A percentile compares a stretch with the other conserved stretches of the same genome.
phyloP scores from a whole-genome alignment of 1,140 invertebrate genomes.

The Diabrotica virgifera region DNA sequence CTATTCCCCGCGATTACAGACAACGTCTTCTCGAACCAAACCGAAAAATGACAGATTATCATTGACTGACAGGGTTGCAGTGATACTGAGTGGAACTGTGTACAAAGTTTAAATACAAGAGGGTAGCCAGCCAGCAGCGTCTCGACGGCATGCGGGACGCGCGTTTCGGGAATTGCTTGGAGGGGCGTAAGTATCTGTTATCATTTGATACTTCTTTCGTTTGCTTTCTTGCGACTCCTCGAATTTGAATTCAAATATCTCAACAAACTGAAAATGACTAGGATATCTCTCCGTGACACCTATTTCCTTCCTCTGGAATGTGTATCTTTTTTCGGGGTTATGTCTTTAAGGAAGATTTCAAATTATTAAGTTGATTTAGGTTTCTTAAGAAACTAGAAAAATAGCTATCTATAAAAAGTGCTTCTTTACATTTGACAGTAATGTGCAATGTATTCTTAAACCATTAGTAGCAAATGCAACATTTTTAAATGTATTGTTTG shows the following conservation, averaged over 20 bases:
- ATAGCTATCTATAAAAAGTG: no score
- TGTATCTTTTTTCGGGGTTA: no score
- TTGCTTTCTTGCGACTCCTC: neutral
- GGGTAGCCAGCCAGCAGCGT: constrained; percentile 29
- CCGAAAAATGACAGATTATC: constrained; percentile 9
- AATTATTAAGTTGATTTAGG: no score
- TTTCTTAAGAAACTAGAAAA: no score
- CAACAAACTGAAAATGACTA: constrained; percentile 3
- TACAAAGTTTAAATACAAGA: constrained; percentile 40
- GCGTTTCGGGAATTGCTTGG: constrained; percentile 30
- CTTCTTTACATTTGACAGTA: no score
- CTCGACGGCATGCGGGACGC: constrained; percentile 33
- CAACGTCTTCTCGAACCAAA: neutral
- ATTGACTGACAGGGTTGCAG: constrained; percentile 19
- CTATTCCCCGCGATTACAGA: no score
- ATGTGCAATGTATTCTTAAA: no score
- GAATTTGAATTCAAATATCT: neutral
- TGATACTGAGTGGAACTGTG: constrained; percentile 35
- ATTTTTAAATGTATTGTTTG: no score
- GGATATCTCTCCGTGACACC: neutral
- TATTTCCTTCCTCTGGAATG: neutral
- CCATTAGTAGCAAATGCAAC: no score
- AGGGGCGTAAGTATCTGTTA: constrained; percentile 39
- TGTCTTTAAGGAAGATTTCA: no score
- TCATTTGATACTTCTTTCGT: constrained; percentile 28